Base-by-base conservation (phyloP, 2,888 invertebrate genomes). In the Dolichopus griseipennis region DNA sequence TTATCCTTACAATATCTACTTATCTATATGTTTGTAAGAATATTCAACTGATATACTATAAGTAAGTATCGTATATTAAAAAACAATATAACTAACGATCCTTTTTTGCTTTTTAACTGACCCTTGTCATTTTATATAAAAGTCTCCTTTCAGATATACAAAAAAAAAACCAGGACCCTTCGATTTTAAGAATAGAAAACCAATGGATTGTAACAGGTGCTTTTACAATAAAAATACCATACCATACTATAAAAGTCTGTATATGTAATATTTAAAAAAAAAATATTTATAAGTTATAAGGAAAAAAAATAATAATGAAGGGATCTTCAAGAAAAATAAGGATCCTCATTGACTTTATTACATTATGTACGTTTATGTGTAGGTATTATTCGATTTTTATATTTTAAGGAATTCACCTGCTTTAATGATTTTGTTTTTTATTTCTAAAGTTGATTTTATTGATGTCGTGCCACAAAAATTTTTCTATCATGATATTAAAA, bases 1-100 rank as follows among this genome's bases (percentile, higher is more conserved):
- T 27, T 27, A 66, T 66, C 65, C 68, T 66, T 65, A 52, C 18
- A 52, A 3, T 52, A 52, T n/a, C n/a, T 52, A 15, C 9, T 52
- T 12, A n/a, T 18, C 15, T 52, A 52, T 52, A 52, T 52, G 15
- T 52, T 18, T 52, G 15, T 52, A 52, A 12, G 15, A 18, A 52
- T 52, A 52, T 52, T 18, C 4, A 27, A 27, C 27, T 27, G 27
- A 52, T 52, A n/a, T 6, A 52, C 18, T 18, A 52, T 52, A 52
- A 52, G 5, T 52, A n/a, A n/a, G n/a, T 52, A 52, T 52, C n/a
- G 15, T 18, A 52, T 52, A 52, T 9, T 52, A 52, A 52, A n/a
- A 18, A 52, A 52, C 9, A 18, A 6, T 52, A 52, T 61, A 65
- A 52, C 52, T 15, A 52, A 52, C 18, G 52, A 52, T 52, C 52